Percentiles rank a stretch among this genome's conserved stretches.
phyloP scores from a whole-genome alignment of 2,113 vertebrate genomes.

The Clarias batrachus region DNA sequence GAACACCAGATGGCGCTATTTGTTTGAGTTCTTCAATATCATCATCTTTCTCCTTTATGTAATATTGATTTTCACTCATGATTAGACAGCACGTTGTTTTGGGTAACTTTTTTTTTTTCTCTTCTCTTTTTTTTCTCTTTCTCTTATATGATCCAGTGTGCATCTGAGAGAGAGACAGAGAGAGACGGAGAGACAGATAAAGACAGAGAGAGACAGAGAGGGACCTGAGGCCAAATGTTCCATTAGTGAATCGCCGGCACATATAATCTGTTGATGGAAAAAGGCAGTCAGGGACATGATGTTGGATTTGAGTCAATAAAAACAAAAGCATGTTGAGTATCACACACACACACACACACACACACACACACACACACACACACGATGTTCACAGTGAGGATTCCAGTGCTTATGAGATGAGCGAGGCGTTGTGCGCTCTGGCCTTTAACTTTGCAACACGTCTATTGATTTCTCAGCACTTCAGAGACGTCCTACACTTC shows the following conservation, averaged over 20 bases:
- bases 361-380: neutral
- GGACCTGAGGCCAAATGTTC: slow-evolving; percentile 10
- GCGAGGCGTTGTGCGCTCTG: neutral
- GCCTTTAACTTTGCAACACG: neutral
- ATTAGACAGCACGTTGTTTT: neutral
- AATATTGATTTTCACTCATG: neutral
- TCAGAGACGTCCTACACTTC: slow-evolving; percentile 9
- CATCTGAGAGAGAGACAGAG: neutral
- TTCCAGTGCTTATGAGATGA: neutral
- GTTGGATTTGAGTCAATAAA: slow-evolving; percentile 2
- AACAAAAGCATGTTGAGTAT: neutral
- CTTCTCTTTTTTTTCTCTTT: neutral
- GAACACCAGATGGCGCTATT: slow-evolving; percentile 6
- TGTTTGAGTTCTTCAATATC: neutral
- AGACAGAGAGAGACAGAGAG: neutral
- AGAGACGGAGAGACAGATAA: neutral
- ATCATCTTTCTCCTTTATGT: neutral
- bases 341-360: neutral
- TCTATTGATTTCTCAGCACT: neutral
- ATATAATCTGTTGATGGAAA: slow-evolving; percentile 1
- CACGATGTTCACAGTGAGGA: neutral
- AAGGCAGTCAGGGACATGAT: neutral
- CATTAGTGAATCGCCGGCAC: slow-evolving; percentile 9
- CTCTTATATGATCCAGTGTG: neutral
- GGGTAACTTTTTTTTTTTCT: neutral